Base-by-base conservation (phyloP, 2,113 vertebrate genomes). In the Miniopterus natalensis region DNA sequence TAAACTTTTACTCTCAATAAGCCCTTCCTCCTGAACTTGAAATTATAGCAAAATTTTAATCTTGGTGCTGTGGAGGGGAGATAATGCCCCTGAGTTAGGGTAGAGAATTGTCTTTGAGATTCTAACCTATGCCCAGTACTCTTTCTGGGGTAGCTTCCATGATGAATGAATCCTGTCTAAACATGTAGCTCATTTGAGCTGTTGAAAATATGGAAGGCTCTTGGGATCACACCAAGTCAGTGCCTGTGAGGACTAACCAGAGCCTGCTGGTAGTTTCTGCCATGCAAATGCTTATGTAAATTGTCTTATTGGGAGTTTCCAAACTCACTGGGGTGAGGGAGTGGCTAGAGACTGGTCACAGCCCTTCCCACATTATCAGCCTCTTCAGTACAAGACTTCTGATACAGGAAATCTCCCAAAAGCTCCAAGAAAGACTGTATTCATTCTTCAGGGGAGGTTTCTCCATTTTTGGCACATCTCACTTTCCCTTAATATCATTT, bases 21-120 rank as follows among this genome's bases (percentile, higher is more conserved):
- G 10, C 18, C 17, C 70, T 93, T 85, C 94, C 51, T 73, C 42
- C 36, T 80, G 53, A 93, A 68, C 65, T 49, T 89, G 75, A 95
- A 90, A 93, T 95, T 68, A 83, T 36, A 86, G 80, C 25, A 84
- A 74, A 55, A 65, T 70, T 92, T 92, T 74, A 78, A 86, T 88
- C 61, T 70, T 89, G 55, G 25, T 21, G 29, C 23, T 89, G 40
- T 70, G 14, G 29, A 74, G 57, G 27, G 11, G 5, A 27, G 8
- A 40, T 9, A 42, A 75, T 70, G 9, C 15, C 36, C 21, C 40
- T 70, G 45, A 11, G 59, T 70, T 57, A 86, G 59, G 27, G 5
- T 7, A 23, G 63, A 78, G 31, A 77, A 81, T 8, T 74, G 8
- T 88, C 25, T 70, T 71, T 47, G 78, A 90, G 53, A 73, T 77